These are phyloP conservation scores for Brachionus manjavacas DNA, from an alignment of 1,140 invertebrate species.

Conservation along the genomic window DNA sequence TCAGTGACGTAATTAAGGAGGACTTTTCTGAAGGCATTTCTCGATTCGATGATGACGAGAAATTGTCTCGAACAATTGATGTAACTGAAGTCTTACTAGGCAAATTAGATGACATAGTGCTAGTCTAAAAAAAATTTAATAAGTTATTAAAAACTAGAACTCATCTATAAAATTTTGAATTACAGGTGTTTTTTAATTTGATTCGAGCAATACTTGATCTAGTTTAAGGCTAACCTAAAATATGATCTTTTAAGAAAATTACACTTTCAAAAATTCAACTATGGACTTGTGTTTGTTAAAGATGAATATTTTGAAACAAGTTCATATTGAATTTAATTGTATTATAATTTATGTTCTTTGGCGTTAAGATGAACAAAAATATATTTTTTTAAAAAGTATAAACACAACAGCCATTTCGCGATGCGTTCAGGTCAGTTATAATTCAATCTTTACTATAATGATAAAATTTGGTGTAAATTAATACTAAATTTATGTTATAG, in stretches of 20 bases:
- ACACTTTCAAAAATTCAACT: neutral
- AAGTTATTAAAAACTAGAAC: neutral
- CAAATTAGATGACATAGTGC: neutral
- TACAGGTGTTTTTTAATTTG: neutral
- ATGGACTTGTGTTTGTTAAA: neutral
- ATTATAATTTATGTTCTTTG: neutral
- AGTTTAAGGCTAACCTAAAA: neutral
- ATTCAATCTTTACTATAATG: neutral
- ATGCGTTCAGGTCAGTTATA: neutral
- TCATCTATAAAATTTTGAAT: neutral
- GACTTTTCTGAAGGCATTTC: neutral
- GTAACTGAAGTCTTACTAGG: neutral
- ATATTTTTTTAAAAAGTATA: neutral
- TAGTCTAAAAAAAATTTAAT: neutral
- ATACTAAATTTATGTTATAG: neutral
- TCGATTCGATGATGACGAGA: neutral
- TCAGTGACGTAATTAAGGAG: neutral
- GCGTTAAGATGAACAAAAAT: neutral
- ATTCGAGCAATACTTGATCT: neutral
- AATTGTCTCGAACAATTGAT: neutral
- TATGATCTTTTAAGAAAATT: neutral
- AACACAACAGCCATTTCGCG: neutral
- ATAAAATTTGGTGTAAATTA: neutral
- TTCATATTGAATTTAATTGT: neutral
- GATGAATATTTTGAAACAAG: neutral